Evolutionary conservation across 2,888 invertebrate genomes (phyloP).

Genomic region (Drosophila anomalata): DNA sequence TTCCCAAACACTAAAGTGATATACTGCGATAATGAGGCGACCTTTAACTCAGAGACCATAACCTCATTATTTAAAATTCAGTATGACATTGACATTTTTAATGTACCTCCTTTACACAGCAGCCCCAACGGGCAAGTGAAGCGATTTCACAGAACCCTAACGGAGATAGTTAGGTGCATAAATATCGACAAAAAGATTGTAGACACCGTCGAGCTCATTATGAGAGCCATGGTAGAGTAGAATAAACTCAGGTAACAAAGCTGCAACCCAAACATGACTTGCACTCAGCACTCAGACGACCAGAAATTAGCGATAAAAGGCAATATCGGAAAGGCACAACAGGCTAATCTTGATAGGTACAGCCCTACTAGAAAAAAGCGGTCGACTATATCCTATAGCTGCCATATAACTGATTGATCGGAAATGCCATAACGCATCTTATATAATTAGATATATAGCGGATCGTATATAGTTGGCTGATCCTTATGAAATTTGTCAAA

Average conservation of each 20-base stretch:
- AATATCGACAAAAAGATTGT: slow-evolving; percentile 6
- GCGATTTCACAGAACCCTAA: neutral
- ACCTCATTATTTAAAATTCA: neutral
- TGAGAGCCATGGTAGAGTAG: slow-evolving; percentile 9
- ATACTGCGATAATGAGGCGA: no score
- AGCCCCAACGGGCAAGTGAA: neutral
- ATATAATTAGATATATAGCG: no score
- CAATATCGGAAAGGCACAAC: slow-evolving; percentile 4
- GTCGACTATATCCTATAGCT: no score
- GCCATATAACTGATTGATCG: no score
- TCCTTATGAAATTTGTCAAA: no score
- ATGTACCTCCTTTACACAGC: neutral
- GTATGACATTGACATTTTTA: neutral
- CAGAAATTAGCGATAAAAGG: neutral
- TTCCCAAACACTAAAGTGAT: no score
- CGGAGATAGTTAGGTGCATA: neutral
- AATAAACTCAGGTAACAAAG: slow-evolving; percentile 4
- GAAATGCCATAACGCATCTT: no score
- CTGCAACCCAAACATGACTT: neutral
- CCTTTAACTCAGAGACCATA: neutral
- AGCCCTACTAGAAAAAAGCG: slow-evolving; percentile 1
- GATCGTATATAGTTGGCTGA: no score
- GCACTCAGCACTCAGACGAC: slow-evolving; percentile 1
- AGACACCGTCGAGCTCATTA: slow-evolving; percentile 4
- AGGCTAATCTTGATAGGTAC: slow-evolving; percentile 1